phyloP scores from a whole-genome alignment of 92 coral and sea anemone genomes.

The Zoanthus sansibaricus region DNA sequence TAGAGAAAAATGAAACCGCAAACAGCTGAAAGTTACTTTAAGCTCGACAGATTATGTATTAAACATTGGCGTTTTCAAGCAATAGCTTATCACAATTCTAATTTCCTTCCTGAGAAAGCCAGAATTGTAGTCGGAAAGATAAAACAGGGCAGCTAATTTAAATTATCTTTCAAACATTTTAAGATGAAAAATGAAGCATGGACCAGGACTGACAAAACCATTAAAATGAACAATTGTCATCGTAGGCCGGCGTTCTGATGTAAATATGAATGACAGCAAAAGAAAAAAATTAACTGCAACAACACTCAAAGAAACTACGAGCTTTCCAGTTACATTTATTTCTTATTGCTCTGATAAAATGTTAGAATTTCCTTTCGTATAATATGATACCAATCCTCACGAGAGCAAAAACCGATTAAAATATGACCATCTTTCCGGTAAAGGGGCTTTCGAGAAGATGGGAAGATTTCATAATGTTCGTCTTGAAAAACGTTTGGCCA shows the following conservation, averaged over 20 bases:
- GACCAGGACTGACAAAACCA: neutral
- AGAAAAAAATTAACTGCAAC: neutral
- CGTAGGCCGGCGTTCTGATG: slow-evolving; percentile 11
- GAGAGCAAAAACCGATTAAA: slow-evolving; percentile 31
- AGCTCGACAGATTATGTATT: neutral
- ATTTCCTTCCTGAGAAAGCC: neutral
- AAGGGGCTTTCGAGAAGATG: neutral
- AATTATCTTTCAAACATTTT: neutral
- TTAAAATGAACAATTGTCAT: slow-evolving; percentile 28
- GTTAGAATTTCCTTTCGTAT: slow-evolving; percentile 10
- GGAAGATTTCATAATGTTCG: neutral
- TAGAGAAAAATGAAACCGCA: slow-evolving; percentile 21
- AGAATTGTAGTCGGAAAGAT: slow-evolving; percentile 22
- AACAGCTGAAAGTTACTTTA: slow-evolving; percentile 16
- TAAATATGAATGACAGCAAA: neutral
- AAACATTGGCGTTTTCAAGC: slow-evolving; percentile 18
- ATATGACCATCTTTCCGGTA: slow-evolving; percentile 11
- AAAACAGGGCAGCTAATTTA: slow-evolving; percentile 4
- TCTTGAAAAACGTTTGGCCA: neutral
- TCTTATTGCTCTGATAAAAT: neutral
- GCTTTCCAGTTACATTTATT: slow-evolving; percentile 1
- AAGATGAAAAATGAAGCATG: neutral
- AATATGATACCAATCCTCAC: slow-evolving; percentile 21
- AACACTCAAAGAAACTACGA: neutral
- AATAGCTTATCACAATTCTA: slow-evolving; percentile 12